Evolutionary conservation across 2,113 vertebrate genomes (phyloP).

Genomic region (Pangasianodon hypophthalmus): DNA sequence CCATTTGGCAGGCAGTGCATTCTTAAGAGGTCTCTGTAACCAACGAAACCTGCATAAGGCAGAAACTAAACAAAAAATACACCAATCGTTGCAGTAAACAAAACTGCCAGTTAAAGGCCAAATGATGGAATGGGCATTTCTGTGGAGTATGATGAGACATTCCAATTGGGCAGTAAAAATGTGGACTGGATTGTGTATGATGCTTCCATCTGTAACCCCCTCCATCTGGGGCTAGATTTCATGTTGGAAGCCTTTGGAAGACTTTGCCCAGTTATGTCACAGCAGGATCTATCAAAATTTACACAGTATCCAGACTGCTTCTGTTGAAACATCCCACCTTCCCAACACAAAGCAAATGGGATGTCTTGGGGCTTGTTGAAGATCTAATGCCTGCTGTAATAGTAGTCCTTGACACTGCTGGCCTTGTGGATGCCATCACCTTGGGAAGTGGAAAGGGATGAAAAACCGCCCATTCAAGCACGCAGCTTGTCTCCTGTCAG

Average conservation of each 20-base stretch:
- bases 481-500: background rate
- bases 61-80: no score
- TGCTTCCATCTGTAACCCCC: background rate
- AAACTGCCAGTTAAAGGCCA: background rate
- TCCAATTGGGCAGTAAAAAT: background rate
- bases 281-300: background rate
- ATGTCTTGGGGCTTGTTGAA: background rate
- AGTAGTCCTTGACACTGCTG: background rate
- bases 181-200: background rate
- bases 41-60: background rate
- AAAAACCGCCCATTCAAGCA: background rate
- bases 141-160: background rate
- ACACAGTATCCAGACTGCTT: background rate
- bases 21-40: background rate
- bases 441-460: background rate
- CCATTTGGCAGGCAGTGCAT: background rate
- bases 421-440: background rate
- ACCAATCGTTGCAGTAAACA: background rate
- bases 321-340: background rate
- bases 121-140: background rate
- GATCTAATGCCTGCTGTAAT: background rate
- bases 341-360: background rate
- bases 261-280: background rate
- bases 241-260: background rate
- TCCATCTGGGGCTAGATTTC: background rate